Percentiles rank a stretch among this genome's conserved stretches.
Evolutionary conservation across 2,888 invertebrate genomes (phyloP).

Genomic region (Callimorpha dominula): DNA sequence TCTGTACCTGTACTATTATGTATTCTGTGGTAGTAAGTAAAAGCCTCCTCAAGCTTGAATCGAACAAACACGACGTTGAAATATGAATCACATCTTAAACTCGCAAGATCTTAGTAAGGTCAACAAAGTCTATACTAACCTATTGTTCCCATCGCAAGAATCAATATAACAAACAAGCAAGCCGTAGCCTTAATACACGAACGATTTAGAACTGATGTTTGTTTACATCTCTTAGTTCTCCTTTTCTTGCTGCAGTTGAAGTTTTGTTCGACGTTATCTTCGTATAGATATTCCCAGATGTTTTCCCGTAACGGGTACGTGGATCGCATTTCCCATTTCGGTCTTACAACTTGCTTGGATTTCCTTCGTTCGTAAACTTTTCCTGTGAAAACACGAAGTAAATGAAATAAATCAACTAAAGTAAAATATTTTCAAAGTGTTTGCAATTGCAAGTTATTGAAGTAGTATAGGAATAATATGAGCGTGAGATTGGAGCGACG

Average conservation of each 20-base stretch:
- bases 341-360: slow-evolving; percentile 59
- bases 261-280: slow-evolving; percentile 58
- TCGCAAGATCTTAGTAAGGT: not conserved
- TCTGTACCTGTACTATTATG: no score
- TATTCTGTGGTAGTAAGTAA: not conserved
- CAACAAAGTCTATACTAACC: slow-evolving; percentile 53
- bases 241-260: slow-evolving; percentile 56
- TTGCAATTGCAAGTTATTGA: slow-evolving; percentile 43
- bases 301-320: slow-evolving; percentile 71
- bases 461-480: not conserved
- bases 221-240: slow-evolving; percentile 63
- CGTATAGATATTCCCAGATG: slow-evolving; percentile 75
- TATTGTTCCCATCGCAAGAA: slow-evolving; percentile 52
- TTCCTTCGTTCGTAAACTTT: slow-evolving; percentile 69
- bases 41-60: not conserved
- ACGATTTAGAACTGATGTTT: slow-evolving; percentile 47
- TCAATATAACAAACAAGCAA: slow-evolving; percentile 57
- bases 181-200: slow-evolving; percentile 55
- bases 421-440: slow-evolving; percentile 64
- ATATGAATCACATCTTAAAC: not conserved
- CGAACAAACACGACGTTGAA: not conserved
- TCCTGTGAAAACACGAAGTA: slow-evolving; percentile 64
- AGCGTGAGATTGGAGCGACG: not conserved
- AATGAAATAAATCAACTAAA: slow-evolving; percentile 59
- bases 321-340: slow-evolving; percentile 71